phyloP scores from a whole-genome alignment of 2,888 invertebrate genomes.

The Nomada flava region DNA sequence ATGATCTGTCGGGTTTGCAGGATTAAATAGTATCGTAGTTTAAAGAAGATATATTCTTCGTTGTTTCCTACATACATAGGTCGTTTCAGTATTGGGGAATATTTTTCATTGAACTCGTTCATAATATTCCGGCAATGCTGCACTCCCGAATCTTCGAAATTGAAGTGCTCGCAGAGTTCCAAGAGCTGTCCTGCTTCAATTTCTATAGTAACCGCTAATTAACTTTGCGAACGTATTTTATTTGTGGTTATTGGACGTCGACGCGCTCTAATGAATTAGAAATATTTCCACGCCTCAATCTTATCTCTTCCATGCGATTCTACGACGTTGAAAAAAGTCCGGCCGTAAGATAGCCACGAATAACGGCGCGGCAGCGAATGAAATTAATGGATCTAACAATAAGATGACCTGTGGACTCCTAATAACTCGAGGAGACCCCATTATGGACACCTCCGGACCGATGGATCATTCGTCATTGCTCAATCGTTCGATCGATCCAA shows the following conservation, averaged over 20 bases:
- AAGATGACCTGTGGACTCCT: constrained; percentile 63
- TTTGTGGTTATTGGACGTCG: too few species aligned
- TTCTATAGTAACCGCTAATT: too few species aligned
- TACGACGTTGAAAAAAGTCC: neutral
- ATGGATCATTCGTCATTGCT: constrained; percentile 74
- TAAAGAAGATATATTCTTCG: too few species aligned
- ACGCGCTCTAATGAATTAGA: too few species aligned
- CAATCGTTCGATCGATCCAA: constrained; percentile 73
- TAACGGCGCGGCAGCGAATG: constrained; percentile 62
- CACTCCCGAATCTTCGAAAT: too few species aligned
- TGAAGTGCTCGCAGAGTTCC: too few species aligned
- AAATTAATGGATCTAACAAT: constrained; percentile 63
- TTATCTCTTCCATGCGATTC: neutral
- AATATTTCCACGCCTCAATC: neutral
- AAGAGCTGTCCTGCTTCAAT: too few species aligned
- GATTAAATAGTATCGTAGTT: neutral
- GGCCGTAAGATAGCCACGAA: constrained; percentile 30
- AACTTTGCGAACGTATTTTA: too few species aligned
- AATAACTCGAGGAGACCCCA: constrained; percentile 68
- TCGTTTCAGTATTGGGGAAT: too few species aligned
- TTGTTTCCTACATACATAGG: too few species aligned
- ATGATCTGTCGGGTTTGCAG: neutral
- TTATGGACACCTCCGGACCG: constrained; percentile 69
- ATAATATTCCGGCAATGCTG: too few species aligned
- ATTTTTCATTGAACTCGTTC: too few species aligned